Evolutionary conservation across 2,113 vertebrate genomes (phyloP).

Genomic region (Siniperca chuatsi): DNA sequence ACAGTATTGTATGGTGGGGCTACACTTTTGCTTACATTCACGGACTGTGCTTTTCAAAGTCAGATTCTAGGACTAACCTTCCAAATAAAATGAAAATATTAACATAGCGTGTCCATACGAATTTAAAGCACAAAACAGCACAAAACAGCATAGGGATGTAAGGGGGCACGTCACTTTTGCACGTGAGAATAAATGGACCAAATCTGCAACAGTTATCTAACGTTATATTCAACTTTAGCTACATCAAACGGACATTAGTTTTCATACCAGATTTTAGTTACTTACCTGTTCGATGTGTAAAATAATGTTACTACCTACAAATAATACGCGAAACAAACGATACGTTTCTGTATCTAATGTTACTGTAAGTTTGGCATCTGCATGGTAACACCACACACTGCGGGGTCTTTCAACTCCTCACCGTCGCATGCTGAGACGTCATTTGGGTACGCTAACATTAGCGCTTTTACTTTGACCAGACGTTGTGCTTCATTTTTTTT

Average conservation of each 20-base stretch:
- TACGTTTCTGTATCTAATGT: accelerated
- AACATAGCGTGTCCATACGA: background rate
- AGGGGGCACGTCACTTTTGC: background rate
- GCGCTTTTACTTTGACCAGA: background rate
- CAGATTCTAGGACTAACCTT: background rate
- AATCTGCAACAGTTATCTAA: background rate
- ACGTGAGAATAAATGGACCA: background rate
- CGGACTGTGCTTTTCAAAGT: background rate
- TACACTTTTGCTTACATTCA: background rate
- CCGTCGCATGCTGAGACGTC: constrained; percentile 34
- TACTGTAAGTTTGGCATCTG: background rate
- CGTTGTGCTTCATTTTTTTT: background rate
- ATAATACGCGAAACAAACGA: background rate
- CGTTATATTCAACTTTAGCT: background rate
- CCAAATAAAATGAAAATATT: background rate
- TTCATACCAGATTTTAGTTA: background rate
- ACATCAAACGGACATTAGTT: background rate
- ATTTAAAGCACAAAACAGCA: background rate
- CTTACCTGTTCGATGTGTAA: background rate
- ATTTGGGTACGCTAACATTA: background rate
- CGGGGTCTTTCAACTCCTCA: constrained; percentile 2
- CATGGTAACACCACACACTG: background rate
- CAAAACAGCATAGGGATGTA: no score
- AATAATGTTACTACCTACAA: background rate
- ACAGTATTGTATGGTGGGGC: background rate